Evolutionary conservation across 2,113 vertebrate species (phyloP), one percentile per base, ranked within the genome.

Genomic region (Triplophysa tibetana): DNA sequence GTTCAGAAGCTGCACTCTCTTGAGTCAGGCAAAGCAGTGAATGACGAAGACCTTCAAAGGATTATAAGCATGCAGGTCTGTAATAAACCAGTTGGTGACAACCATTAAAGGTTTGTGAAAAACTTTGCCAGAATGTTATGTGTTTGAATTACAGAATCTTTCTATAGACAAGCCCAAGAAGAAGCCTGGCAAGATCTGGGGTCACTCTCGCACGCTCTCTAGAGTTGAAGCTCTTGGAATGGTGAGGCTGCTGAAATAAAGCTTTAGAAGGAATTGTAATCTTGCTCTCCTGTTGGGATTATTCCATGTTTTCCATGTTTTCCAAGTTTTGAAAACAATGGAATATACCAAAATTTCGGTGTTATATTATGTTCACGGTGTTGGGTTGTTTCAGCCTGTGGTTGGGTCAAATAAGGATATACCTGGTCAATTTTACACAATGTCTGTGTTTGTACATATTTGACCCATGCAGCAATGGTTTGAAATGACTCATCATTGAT

Each of bases 81-180:
- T 38, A 54, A 56, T 3, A 26, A 1, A 2, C 14, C 8, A 8
- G 38, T 2, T 74, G n/a, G 3, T 43, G 38, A 19, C 8, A 0
- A 33, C 5, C 23, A 2, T 38, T 33, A 54, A 12, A n/a, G 11
- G 41, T 9, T 17, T 45, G 33, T 60, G 21, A 24, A 21, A 43
- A 75, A 24, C 3, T 4, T 63, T 63, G 5, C 8, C 17, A 48
- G 41, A 11, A 54, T 54, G 13, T 17, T 6, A 58, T 45, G 8
- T 86, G 33, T 70, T 72, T 77, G 43, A 78, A 3, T 64, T 43
- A n/a, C 73, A 88, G 87, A 87, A 86, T 75, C 75, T 77, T 87
- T 91, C 0, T 86, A 12, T 92, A 0, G 94, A 94, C 83, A 95
- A 93, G 45, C 92, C 93, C 2, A 94, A 94, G 84, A 95, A 94